Base-by-base conservation (phyloP, 2,797 vertebrate genomes). In the Peromyscus melanophrys region DNA sequence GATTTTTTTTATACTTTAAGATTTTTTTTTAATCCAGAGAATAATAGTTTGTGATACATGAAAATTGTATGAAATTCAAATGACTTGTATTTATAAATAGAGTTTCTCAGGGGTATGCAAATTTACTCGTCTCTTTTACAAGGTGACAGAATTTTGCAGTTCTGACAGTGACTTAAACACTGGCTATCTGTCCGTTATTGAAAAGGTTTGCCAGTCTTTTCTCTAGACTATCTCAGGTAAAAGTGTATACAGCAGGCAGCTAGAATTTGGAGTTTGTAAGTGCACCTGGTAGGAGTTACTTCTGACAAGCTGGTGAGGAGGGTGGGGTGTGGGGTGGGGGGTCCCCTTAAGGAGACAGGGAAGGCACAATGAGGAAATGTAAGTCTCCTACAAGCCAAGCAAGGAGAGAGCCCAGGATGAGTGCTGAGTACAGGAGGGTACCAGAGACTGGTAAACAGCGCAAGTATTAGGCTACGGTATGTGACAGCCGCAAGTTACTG, bases 241-340 rank as follows among this genome's bases (percentile, higher is more conserved):
- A 92, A 89, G n/a, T 93, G 37, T 73, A 37, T 49, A 11, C 27
- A 83, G 0, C 63, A 19, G 27, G 76, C 40, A 76, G 1, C 71
- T 83, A 76, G 37, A 89, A 87, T 95, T 94, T 73, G 84, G 37
- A 88, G 76, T 90, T 37, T 80, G 57, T 9, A 96, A 88, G 31
- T 52, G 84, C 1, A 52, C 69, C 61, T 69, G 59, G 75, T 5
- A 4, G 76, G 46, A 21, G 31, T 4, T 34, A n/a, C 55, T 57
- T 57, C 55, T 57, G 55, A 57, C 16, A 57, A 57, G 55, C 55
- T 57, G 52, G 52, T 13, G 0, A 14, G 14, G 52, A 1, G 52
- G 49, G 46, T 1, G 6, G 46, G 52, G 46, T 1, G 6, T 8
- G 52, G 52, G 13, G 52, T 14, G 55, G 55, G 81, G 29, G n/a